Evolutionary conservation across 2,888 invertebrate genomes (phyloP), one percentile per base, ranked within the genome.

Genomic region (Diaprepes abbreviatus): DNA sequence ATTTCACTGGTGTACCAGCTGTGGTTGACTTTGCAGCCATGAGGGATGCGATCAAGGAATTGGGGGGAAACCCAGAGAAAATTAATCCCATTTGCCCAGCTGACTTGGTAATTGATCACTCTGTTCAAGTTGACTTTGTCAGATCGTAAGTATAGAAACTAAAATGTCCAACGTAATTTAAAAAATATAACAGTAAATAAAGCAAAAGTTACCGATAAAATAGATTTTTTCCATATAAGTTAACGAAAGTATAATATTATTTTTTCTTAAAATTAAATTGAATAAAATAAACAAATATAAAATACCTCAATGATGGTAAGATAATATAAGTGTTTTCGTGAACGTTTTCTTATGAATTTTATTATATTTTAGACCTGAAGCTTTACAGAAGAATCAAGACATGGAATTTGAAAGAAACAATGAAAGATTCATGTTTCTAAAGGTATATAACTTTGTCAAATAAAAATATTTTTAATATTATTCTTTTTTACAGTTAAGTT

Each of bases 11-110:
- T 2, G 98, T 99, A 0, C 98, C 98, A 0, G 98, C 97, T 0
- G 96, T 99, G 19, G 98, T 99, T 0, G 98, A 99, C 85, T 96
- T 99, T 86, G 98, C 98, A 10, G 97, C 97, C 0, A 98, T 99
- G 98, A 88, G 98, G 68, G 97, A 98, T 84, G 97, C 97, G 0
- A 95, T 99, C 0, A 89, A 92, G 75, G 85, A 87, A 17, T 86
- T 98, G 3, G 93, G 93, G 0, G 97, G 97, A 0, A 89, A 98
- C 85, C 94, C 97, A 0, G 89, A 95, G 76, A 93, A 92, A 83
- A 98, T 99, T 79, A 98, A 99, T 86, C 98, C 98, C 0, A 91
- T 95, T 66, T 98, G 98, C 79, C 98, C 98, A 0, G 96, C 97
- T 0, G 98, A 99, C 86, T 88, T 99, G 74, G 98, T 99, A 40